Conservation (phyloP, 1,140 invertebrate species). For the Conus betulinus region DNA sequence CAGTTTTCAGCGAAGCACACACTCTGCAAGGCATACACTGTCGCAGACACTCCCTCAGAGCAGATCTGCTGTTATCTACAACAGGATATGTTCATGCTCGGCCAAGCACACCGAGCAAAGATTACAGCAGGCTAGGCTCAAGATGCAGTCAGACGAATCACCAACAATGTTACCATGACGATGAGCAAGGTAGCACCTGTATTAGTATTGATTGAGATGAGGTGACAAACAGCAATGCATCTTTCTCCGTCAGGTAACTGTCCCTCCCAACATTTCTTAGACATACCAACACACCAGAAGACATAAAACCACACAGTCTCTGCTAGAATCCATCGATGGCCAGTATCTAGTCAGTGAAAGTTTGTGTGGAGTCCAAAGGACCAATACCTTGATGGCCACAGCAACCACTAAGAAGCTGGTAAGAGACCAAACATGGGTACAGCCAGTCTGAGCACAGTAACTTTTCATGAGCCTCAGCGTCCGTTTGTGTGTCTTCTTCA, state of each 20-base stretch:
- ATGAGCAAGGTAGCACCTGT: conserved; percentile 18
- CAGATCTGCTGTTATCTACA: neutral
- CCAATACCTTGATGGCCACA: neutral
- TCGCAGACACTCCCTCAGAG: neutral
- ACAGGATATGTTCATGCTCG: conserved; percentile 2
- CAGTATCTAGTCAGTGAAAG: neutral
- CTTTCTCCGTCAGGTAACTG: neutral
- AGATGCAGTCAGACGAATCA: neutral
- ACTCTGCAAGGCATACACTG: neutral
- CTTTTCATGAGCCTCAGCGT: no score
- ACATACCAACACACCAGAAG: neutral
- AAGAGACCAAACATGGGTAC: neutral
- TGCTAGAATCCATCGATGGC: neutral
- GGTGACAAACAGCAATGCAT: neutral
- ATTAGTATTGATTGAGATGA: neutral
- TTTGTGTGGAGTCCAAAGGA: neutral
- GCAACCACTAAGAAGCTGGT: neutral
- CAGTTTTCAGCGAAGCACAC: neutral
- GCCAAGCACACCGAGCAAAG: neutral
- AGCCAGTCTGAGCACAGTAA: neutral
- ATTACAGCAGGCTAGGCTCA: neutral
- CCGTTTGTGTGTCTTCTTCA: no score
- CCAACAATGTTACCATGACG: neutral
- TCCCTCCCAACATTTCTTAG: neutral
- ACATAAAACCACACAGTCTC: neutral